Percentiles rank a stretch among this genome's conserved stretches.
These are phyloP conservation scores for Muscicapa comitata DNA, from an alignment of 2,797 vertebrate species.

Conservation along the genomic window DNA sequence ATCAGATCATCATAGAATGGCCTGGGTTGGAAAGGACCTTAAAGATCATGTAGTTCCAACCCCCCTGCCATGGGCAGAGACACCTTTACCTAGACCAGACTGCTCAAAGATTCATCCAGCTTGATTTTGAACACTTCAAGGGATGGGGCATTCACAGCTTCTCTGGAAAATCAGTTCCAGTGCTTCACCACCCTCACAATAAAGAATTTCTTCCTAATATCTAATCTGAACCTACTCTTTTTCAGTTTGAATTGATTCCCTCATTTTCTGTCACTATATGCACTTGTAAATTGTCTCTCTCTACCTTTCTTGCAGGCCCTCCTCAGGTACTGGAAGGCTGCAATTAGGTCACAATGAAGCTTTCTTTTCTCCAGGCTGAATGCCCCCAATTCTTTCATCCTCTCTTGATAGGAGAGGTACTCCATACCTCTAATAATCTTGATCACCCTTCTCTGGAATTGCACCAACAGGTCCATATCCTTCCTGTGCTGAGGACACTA, in stretches of 20 bases:
- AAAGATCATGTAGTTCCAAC: not conserved
- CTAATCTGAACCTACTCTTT: not conserved
- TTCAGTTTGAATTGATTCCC: not conserved
- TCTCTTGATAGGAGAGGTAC: accelerated
- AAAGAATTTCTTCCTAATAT: not conserved
- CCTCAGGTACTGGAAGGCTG: not conserved
- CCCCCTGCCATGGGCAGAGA: accelerated
- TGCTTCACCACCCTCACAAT: not conserved
- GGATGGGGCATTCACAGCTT: not conserved
- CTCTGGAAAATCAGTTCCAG: not conserved
- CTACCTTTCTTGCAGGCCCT: not conserved
- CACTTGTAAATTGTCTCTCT: not conserved
- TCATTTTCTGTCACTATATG: not conserved
- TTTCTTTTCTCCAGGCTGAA: not conserved
- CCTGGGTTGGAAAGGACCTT: not conserved
- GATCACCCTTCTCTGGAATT: not conserved
- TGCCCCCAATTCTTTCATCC: not conserved
- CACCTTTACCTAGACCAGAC: not conserved
- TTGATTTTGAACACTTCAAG: not conserved
- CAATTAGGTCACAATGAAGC: not conserved
- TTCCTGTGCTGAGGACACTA: not conserved
- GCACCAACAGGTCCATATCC: too few species aligned
- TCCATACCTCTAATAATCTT: not conserved
- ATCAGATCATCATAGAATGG: not conserved
- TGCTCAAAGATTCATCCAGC: not conserved